Percentiles rank a stretch among this genome's conserved stretches.
phyloP scores from a whole-genome alignment of 2,797 vertebrate genomes.

The Phoeniculus purpureus region DNA sequence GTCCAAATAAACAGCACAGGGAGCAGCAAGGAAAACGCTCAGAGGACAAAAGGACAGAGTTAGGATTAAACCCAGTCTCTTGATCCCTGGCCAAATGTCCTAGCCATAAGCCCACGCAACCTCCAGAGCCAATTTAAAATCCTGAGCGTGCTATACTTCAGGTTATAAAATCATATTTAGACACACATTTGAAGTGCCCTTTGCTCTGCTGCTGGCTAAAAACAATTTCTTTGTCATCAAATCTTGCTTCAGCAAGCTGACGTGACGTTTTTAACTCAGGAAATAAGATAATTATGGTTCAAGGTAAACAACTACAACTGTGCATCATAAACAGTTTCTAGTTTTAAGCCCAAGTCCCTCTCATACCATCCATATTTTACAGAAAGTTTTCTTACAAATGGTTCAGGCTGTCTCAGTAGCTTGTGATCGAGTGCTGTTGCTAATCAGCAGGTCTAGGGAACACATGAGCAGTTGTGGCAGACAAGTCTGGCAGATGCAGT shows the following conservation, averaged over 20 bases:
- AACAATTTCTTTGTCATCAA: constrained; percentile 65
- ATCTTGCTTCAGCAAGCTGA: constrained; percentile 51
- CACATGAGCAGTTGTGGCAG: background rate
- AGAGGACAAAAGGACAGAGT: constrained; percentile 66
- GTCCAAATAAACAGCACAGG: constrained; percentile 32
- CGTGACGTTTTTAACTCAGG: constrained; percentile 50
- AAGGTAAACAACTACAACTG: constrained; percentile 66
- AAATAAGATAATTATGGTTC: constrained; percentile 60
- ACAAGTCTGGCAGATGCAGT: background rate
- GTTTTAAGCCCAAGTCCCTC: constrained; percentile 30
- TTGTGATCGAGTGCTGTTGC: background rate
- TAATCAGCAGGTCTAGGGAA: background rate
- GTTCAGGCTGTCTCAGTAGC: background rate
- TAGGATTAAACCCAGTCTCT: constrained; percentile 43
- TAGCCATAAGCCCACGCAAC: constrained; percentile 9
- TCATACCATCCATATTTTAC: constrained; percentile 1
- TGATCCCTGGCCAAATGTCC: constrained; percentile 46
- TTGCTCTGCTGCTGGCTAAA: constrained; percentile 56
- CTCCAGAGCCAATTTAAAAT: constrained; percentile 36
- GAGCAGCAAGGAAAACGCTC: constrained; percentile 37
- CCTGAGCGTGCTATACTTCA: constrained; percentile 23
- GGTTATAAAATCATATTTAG: constrained; percentile 58
- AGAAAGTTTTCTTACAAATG: background rate
- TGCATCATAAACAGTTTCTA: constrained; percentile 43
- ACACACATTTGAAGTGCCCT: constrained; percentile 28